These are phyloP conservation scores for Phyllotreta striolata DNA, from an alignment of 2,888 invertebrate species.

Conservation along the genomic window DNA sequence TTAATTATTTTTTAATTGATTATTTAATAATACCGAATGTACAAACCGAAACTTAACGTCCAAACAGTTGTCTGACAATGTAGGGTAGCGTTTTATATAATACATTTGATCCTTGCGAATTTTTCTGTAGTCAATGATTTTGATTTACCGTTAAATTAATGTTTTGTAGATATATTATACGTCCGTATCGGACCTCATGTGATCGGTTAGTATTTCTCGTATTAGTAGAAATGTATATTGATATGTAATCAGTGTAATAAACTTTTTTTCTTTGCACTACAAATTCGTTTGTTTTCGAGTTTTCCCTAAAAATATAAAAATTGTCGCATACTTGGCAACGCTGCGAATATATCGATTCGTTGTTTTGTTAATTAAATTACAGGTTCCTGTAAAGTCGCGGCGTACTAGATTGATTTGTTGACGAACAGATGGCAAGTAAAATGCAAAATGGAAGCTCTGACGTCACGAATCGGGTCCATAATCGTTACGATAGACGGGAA, in stretches of 20 bases:
- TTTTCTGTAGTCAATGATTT: slow-evolving; percentile 23
- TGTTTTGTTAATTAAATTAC: too few relatives aligned
- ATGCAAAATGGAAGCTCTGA: slow-evolving; percentile 53
- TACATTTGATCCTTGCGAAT: slow-evolving; percentile 15
- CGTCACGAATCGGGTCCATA: slow-evolving; percentile 56
- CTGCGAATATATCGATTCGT: too few relatives aligned
- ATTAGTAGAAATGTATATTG: slow-evolving; percentile 46
- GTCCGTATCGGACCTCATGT: slow-evolving; percentile 56
- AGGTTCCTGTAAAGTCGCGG: too few relatives aligned
- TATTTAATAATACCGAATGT: slow-evolving; percentile 37
- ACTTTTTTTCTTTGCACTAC: slow-evolving; percentile 25
- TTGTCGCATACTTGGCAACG: too few relatives aligned
- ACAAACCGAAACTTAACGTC: slow-evolving; percentile 49
- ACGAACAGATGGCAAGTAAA: slow-evolving; percentile 10
- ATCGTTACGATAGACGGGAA: slow-evolving; percentile 53
- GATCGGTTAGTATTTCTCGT: slow-evolving; percentile 55
- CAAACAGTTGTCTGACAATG: slow-evolving; percentile 42
- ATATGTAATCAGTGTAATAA: slow-evolving; percentile 39
- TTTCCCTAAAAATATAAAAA: too few relatives aligned
- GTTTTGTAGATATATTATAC: slow-evolving; percentile 49
- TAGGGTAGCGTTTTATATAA: slow-evolving; percentile 36
- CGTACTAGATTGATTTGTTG: too few relatives aligned
- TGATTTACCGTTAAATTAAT: slow-evolving; percentile 48
- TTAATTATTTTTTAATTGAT: slow-evolving; percentile 23
- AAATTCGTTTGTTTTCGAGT: background rate